These are phyloP conservation scores for Drosophila baimaii DNA, from an alignment of 1,140 invertebrate genomes.

Conservation along the genomic window DNA sequence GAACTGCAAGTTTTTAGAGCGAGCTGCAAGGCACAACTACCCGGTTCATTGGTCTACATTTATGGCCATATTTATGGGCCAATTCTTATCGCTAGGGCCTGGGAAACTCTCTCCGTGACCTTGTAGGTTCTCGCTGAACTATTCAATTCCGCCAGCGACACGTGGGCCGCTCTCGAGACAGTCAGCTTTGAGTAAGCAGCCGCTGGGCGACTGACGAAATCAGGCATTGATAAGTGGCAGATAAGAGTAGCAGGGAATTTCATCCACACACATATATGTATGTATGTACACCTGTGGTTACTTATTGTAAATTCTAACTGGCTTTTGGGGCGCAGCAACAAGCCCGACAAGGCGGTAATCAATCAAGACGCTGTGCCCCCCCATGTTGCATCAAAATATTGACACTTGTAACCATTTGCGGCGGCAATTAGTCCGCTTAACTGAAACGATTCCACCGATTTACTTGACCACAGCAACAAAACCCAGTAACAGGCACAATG, in stretches of 20 bases:
- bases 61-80: constrained; percentile 28
- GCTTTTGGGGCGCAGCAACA: constrained; percentile 5
- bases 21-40: too few species aligned
- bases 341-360: constrained; percentile 16
- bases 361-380: constrained; percentile 47
- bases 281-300: background rate
- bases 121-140: constrained; percentile 24
- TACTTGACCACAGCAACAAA: constrained; percentile 61
- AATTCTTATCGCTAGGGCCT: constrained; percentile 29
- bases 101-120: constrained; percentile 29
- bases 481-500: too few species aligned
- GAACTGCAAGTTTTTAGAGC: too few species aligned
- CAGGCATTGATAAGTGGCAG: constrained; percentile 38
- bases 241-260: constrained; percentile 27
- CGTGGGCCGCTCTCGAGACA: constrained; percentile 45
- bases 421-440: constrained; percentile 75
- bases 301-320: background rate
- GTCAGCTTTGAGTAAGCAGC: constrained; percentile 15
- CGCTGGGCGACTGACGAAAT: constrained; percentile 10
- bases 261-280: background rate
- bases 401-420: constrained; percentile 74
- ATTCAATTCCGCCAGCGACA: constrained; percentile 22
- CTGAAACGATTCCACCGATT: constrained; percentile 46
- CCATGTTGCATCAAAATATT: constrained; percentile 69
- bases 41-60: constrained; percentile 5